Evolutionary conservation across 1,140 invertebrate genomes (phyloP), one percentile per base, ranked within the genome.

Genomic region (Neodiprion pinetum): DNA sequence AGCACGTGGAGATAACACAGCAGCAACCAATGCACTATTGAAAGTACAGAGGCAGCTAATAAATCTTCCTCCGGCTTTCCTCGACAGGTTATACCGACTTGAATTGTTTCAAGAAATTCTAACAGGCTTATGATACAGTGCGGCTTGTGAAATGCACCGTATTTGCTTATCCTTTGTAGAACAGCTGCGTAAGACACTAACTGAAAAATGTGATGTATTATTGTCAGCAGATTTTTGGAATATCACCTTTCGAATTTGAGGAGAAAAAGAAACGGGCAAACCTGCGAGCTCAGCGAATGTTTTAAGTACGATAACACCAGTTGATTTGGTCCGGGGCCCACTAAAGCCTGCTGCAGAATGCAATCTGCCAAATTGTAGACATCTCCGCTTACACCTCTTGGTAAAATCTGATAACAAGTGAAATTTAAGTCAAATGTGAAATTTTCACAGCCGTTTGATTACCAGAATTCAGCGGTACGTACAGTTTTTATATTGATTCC

Each of bases 401-500:
- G 95, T 76, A 96, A 85, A 78, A 95, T 92, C 91, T 92, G 71
- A 40, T 81, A 74, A 76, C 48, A 14, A 75, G 70, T 73, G 11
- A 48, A 9, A 23, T 48, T 48, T 73, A 72, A 70, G 10, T 66
- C 70, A 75, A 48, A 10, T 73, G 70, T 48, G 17, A 47, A 75
- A n/a, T 50, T 12, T 11, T 61, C 65, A 0, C 71, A 74, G 48
- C 10, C 28, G 65, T 21, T 71, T 73, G 53, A 68, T 71, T 17
- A 71, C 11, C 21, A 23, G 53, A 8, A 28, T 3, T 21, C 1
- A 47, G 40, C n/a, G 7, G 23, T 67, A 82, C 84, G 88, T 83
- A 92, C 95, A 28, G 94, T 95, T 90, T 98, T 98, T 48, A 98
- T 96, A 84, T 97, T 95, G 75, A 98, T 97, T 48, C 96, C 96